Evolutionary conservation across 2,888 invertebrate genomes (phyloP).

Genomic region (Noctua janthe): DNA sequence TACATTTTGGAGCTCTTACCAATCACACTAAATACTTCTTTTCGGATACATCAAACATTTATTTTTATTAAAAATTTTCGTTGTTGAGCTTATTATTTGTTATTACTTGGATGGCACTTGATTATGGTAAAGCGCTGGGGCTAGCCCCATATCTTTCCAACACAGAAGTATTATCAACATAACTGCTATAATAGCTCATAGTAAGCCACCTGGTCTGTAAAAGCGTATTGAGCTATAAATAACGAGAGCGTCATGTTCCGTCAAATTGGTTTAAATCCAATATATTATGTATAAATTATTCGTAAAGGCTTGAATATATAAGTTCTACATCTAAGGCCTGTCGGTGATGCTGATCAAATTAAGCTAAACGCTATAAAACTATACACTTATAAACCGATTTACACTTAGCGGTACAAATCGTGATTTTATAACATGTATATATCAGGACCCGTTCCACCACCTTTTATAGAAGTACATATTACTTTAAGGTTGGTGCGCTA

Average conservation of each 20-base stretch:
- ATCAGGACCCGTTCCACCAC: not conserved
- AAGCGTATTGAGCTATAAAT: not conserved
- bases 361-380: slow-evolving; percentile 57
- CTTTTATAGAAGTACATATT: not conserved
- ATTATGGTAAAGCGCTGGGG: not conserved
- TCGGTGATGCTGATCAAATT: slow-evolving; percentile 64
- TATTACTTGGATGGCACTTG: not conserved
- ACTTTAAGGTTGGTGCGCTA: not conserved
- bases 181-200: not conserved
- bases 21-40: not conserved
- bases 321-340: slow-evolving; percentile 63
- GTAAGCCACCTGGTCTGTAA: not conserved
- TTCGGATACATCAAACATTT: not conserved
- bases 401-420: slow-evolving; percentile 10
- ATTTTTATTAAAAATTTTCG: not conserved
- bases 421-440: not conserved
- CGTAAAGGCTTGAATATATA: slow-evolving; percentile 55
- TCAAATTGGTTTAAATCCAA: slow-evolving; percentile 27
- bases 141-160: not conserved
- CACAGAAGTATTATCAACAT: not conserved
- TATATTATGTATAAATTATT: slow-evolving; percentile 16
- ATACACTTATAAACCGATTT: slow-evolving; percentile 35
- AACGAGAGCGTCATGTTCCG: slow-evolving; percentile 3
- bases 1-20: not conserved
- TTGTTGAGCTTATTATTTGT: not conserved